These are phyloP conservation scores for Mustelus asterias DNA, from an alignment of 2,113 vertebrate species.

Conservation along the genomic window DNA sequence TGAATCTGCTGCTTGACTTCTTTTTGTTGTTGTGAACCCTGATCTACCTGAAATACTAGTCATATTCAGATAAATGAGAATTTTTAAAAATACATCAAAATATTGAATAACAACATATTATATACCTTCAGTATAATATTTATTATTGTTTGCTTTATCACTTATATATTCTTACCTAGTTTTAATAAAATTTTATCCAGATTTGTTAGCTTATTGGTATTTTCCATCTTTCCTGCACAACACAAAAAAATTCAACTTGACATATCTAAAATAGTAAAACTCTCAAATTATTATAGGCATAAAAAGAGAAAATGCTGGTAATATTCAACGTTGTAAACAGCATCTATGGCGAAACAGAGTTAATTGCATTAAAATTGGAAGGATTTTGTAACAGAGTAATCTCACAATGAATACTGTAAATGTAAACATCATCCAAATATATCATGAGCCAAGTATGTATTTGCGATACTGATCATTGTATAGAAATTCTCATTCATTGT, in stretches of 20 bases:
- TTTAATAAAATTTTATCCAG: slow-evolving; percentile 57
- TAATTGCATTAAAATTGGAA: background rate
- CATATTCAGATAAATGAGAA: slow-evolving; percentile 12
- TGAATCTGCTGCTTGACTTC: slow-evolving; percentile 53
- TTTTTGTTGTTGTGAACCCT: slow-evolving; percentile 51
- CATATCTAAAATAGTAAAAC: background rate
- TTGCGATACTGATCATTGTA: background rate
- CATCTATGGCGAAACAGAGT: background rate
- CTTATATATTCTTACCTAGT: slow-evolving; percentile 52
- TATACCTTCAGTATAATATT: slow-evolving; percentile 36
- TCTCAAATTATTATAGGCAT: background rate
- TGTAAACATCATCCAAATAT: background rate
- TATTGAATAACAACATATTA: slow-evolving; percentile 35
- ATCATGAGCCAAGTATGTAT: background rate
- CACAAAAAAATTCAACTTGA: background rate
- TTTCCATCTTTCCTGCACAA: background rate
- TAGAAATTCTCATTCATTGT: background rate
- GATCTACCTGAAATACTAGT: slow-evolving; percentile 58
- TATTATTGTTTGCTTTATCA: background rate
- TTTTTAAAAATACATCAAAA: slow-evolving; percentile 41
- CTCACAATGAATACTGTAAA: background rate
- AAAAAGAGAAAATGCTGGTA: background rate
- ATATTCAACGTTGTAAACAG: background rate
- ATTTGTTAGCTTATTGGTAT: slow-evolving; percentile 40
- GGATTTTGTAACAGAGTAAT: background rate